Evolutionary conservation across 2,888 invertebrate genomes (phyloP).

Genomic region (Megamerina dolium): DNA sequence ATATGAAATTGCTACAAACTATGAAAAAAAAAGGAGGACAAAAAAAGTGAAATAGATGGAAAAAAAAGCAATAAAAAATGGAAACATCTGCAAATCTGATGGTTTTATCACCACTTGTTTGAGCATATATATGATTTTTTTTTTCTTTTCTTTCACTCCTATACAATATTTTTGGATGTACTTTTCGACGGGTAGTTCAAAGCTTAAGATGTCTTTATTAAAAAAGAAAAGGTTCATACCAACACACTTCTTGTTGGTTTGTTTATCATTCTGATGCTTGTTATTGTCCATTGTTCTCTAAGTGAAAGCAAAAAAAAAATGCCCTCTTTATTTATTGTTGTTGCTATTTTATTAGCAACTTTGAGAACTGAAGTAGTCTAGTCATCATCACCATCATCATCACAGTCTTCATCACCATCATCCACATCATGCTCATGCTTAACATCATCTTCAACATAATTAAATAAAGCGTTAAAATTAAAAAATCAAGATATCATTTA

Average conservation of each 20-base stretch:
- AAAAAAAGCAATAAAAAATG: conserved; percentile 6
- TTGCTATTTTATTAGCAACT: conserved; percentile 28
- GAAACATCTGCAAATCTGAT: conserved; percentile 41
- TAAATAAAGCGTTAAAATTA: conserved; percentile 44
- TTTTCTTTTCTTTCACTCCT: too few species aligned
- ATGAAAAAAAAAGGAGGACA: background rate
- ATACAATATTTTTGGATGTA: too few species aligned
- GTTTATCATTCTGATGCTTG: background rate
- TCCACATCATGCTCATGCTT: background rate
- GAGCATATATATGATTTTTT: conserved; percentile 24
- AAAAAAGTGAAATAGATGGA: too few species aligned
- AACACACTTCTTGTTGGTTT: background rate
- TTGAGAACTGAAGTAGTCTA: conserved; percentile 26
- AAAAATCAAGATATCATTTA: conserved; percentile 22
- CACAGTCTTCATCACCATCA: conserved; percentile 6
- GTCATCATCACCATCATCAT: conserved; percentile 21
- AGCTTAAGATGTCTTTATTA: conserved; percentile 38
- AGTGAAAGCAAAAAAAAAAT: background rate
- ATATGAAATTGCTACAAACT: conserved; percentile 1
- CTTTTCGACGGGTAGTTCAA: conserved; percentile 31
- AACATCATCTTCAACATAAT: conserved; percentile 28
- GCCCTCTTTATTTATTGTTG: too few species aligned
- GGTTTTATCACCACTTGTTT: conserved; percentile 40
- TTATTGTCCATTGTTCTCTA: background rate
- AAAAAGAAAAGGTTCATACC: conserved; percentile 12